These are phyloP conservation scores for Emydocephalus ijimae DNA, from an alignment of 2,113 vertebrate genomes.

Conservation along the genomic window DNA sequence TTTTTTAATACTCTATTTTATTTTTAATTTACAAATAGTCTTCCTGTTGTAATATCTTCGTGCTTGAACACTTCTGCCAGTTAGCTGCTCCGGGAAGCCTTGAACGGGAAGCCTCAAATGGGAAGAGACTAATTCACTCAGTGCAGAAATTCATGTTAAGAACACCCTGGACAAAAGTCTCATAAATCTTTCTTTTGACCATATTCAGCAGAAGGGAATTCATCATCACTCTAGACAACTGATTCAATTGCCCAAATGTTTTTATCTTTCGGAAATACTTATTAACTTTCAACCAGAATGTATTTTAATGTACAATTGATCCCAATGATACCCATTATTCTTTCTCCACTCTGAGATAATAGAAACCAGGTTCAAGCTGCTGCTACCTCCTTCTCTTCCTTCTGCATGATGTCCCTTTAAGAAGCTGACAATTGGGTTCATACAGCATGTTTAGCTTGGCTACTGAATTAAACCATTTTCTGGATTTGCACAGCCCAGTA, in stretches of 20 bases:
- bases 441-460: too few species aligned
- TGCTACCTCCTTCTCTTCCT: not conserved
- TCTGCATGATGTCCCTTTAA: too few species aligned
- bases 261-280: not conserved
- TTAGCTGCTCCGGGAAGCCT: not conserved
- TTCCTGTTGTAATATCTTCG: not conserved
- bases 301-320: not conserved
- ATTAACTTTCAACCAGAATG: not conserved
- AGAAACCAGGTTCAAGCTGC: not conserved
- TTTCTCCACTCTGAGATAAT: not conserved
- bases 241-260: not conserved
- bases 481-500: too few species aligned
- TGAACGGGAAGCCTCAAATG: not conserved
- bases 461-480: too few species aligned
- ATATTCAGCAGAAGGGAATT: not conserved
- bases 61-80: not conserved
- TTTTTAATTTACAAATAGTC: not conserved
- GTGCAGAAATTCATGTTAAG: not conserved
- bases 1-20: not conserved
- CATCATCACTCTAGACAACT: not conserved
- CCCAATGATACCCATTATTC: not conserved
- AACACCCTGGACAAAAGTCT: not conserved
- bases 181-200: not conserved
- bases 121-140: not conserved
- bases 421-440: too few species aligned